Base-by-base conservation (phyloP, 2,888 invertebrate genomes). In the Epinotia nisella region DNA sequence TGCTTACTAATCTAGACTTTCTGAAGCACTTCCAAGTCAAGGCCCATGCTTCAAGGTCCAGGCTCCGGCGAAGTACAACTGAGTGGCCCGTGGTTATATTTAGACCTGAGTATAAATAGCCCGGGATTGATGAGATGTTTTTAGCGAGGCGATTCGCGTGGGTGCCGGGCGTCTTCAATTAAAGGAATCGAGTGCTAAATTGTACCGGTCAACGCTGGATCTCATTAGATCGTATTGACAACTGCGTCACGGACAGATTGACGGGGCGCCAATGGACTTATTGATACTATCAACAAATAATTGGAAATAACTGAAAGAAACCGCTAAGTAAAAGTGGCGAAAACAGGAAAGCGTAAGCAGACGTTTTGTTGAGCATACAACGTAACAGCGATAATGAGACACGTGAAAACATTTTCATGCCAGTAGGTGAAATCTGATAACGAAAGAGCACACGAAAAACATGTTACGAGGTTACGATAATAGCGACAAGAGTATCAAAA, bases 111-210 rank as follows among this genome's bases (percentile, higher is more conserved):
- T 90, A 90, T 86, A 87, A 89, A 91, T 92, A 92, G 87, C 76
- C 75, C 74, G 75, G 78, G 70, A 74, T 82, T 85, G 84, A 85
- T 85, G 86, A 85, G 86, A 83, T 85, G 83, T 87, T 85, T 83
- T 85, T 83, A 82, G 80, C 75, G 75, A 75, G 76, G 78, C 79
- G 78, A 76, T 80, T 80, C 80, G 85, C 83, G 92, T 91, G 87
- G 90, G 90, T 78, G 87, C 79, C 80, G 78, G 78, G 81, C 88
- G 87, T 90, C 90, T 91, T 91, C 90, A 89, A 85, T 87, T 83
- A 85, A 80, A 81, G 80, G 85, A 85, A 84, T 85, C 76, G 78
- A 80, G 79, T 82, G 81, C 79, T 85, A 81, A 85, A 83, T 82
- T 78, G 80, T 81, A 84, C 87, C 83, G 78, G 89, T 81, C 78